Percentiles rank a stretch among this genome's conserved stretches.
Conservation (phyloP, 2,888 invertebrate species). For the Dolomedes plantarius region DNA sequence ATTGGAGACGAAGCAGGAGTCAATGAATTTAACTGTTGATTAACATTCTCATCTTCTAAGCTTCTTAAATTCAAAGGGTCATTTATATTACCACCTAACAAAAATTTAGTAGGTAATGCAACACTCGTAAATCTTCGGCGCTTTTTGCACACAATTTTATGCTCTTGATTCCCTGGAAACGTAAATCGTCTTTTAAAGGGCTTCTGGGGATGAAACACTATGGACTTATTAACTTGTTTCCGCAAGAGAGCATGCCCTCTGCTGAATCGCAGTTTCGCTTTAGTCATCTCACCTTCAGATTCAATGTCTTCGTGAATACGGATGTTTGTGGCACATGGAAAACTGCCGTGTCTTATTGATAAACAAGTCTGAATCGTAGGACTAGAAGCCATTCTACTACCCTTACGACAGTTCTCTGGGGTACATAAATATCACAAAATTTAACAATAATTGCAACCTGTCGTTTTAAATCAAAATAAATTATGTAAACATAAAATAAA, state of each 20-base stretch:
- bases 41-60: slow-evolving; percentile 80
- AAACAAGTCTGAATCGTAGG: slow-evolving; percentile 31
- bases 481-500: not conserved
- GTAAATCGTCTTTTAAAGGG: slow-evolving; percentile 43
- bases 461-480: too few species aligned
- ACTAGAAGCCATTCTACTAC: slow-evolving; percentile 57
- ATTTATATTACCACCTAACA: slow-evolving; percentile 94
- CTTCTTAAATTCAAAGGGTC: slow-evolving; percentile 96
- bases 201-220: slow-evolving; percentile 21
- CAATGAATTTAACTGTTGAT: slow-evolving; percentile 79
- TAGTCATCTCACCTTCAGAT: slow-evolving; percentile 22
- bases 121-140: slow-evolving; percentile 83
- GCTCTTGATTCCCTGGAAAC: slow-evolving; percentile 48
- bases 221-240: slow-evolving; percentile 18
- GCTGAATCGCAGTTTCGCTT: slow-evolving; percentile 13
- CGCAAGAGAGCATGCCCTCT: slow-evolving; percentile 30
- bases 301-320: slow-evolving; percentile 6
- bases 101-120: slow-evolving; percentile 93
- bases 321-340: slow-evolving; percentile 29
- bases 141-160: slow-evolving; percentile 79
- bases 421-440: too few species aligned
- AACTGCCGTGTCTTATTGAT: slow-evolving; percentile 42
- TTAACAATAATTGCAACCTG: not conserved
- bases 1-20: slow-evolving; percentile 95
- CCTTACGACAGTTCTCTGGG: too few species aligned